Conservation (phyloP, 64 coral and sea anemone species). For the Pocillopora verrucosa region DNA sequence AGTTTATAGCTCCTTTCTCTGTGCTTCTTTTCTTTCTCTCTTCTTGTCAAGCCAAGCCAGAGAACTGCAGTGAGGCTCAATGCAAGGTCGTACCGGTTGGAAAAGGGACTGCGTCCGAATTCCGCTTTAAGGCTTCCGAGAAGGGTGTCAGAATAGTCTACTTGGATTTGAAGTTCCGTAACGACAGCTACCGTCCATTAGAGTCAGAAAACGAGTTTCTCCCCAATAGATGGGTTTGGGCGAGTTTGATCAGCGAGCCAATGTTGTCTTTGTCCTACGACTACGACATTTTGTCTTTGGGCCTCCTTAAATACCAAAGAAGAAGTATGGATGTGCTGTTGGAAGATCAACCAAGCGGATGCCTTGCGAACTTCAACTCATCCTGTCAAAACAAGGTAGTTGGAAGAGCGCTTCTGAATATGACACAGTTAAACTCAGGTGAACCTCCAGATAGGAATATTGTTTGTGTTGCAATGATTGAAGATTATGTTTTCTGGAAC, state of each 20-base stretch:
- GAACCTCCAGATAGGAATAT: not conserved
- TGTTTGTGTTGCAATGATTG: not conserved
- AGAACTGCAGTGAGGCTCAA: not conserved
- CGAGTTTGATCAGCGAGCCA: not conserved
- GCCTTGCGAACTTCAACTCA: not conserved
- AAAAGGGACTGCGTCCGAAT: not conserved
- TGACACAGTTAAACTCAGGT: not conserved
- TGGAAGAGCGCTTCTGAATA: not conserved
- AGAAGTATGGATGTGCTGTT: not conserved
- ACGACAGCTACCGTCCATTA: not conserved
- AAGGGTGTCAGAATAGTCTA: not conserved
- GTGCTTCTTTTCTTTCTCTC: too few relatives aligned
- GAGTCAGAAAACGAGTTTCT: not conserved
- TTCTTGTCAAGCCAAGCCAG: not conserved
- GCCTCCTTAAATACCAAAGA: not conserved
- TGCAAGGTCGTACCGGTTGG: not conserved
- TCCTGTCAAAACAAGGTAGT: not conserved
- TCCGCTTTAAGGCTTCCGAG: not conserved
- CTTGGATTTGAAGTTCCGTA: not conserved
- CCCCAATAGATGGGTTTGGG: not conserved
- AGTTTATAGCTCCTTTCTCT: too few relatives aligned
- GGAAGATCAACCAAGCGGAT: conserved; percentile 11
- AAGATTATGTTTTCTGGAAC: too few relatives aligned
- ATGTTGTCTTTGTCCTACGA: conserved; percentile 1
- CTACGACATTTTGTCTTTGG: not conserved